Base-by-base conservation (phyloP, 23 tunicate genomes). In the Halocynthia roretzi region DNA sequence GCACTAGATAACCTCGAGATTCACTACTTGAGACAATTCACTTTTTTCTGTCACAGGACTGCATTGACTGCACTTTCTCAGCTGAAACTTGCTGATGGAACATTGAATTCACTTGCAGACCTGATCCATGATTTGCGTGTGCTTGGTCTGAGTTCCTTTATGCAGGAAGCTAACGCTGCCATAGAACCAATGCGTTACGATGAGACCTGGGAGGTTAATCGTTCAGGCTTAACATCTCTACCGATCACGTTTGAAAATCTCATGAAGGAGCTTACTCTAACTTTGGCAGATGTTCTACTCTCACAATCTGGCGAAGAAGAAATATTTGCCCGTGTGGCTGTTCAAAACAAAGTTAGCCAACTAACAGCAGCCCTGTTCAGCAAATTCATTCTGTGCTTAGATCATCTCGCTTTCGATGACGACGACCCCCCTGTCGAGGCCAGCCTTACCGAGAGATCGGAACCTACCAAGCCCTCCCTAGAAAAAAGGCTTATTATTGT, bases 81-180 rank as follows among this genome's bases (percentile, higher is more conserved):
- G 18, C 80, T 90, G 51, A 81, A 81, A 49, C 61, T 90, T 17
- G 84, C 88, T n/a, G 83, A 76, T 2, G 85, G 86, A 18, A 85
- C 90, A 5, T 61, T 90, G 21, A 75, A 85, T 62, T 82, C 89
- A 10, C 52, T 90, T 53, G 72, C 81, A 23, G 90, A 85, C 54
- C 78, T 85, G 56, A 90, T 90, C n/a, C 90, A 81, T 52, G 90
- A 84, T 54, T 17, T 90, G 54, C 62, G 97, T 22, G 90, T 90
- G 19, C 51, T 90, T 7, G 80, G 83, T 56, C 76, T 90, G 53
- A 85, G 86, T 71, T 67, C 84, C 17, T 90, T 85, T 75, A 62
- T 90, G 53, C 83, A 64, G 21, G 97, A 90, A 85, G 90, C 97
- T 50, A 74, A 64, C 56, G n/a, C 60, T 20, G 56, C 55, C n/a